Base-by-base conservation (phyloP, 2,113 vertebrate species). In the Chitala chitala region DNA sequence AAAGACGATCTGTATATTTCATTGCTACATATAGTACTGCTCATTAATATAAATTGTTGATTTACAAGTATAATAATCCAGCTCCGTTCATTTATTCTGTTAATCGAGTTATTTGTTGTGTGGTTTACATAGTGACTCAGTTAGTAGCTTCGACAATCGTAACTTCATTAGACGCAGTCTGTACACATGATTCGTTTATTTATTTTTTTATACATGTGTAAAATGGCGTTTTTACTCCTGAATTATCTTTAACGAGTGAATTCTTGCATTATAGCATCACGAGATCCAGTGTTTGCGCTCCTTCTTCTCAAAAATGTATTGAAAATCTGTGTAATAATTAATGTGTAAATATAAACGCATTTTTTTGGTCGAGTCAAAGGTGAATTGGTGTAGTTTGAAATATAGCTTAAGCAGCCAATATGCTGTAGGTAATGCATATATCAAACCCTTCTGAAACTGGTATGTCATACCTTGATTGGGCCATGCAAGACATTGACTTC, bases 41-140 rank as follows among this genome's bases (percentile, higher is more conserved):
- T n/a, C n/a, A n/a, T n/a, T n/a, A n/a, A n/a, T n/a, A n/a, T n/a
- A n/a, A n/a, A n/a, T n/a, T n/a, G n/a, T n/a, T n/a, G n/a, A n/a
- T n/a, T n/a, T n/a, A n/a, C n/a, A n/a, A n/a, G n/a, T n/a, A n/a
- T n/a, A n/a, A n/a, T n/a, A n/a, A n/a, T n/a, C n/a, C 24, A 74
- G 71, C 71, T 74, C 78, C 53, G 61, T 76, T 22, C 38, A 73
- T 78, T 72, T 68, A 79, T 77, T 76, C 76, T 74, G 75, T 81
- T 55, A 55, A n/a, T n/a, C n/a, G n/a, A n/a, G n/a, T 73, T 81
- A 69, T 75, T 75, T 22, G 65, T 64, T 75, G 70, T 70, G 51
- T 74, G 77, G 75, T 76, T 79, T 76, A 36, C 69, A 61, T 24
- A 29, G 53, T 24, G 48, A 72, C 12, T 75, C 40, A 59, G 13